Conservation (phyloP, 2,888 invertebrate genomes). For the Calameuta filiformis region DNA sequence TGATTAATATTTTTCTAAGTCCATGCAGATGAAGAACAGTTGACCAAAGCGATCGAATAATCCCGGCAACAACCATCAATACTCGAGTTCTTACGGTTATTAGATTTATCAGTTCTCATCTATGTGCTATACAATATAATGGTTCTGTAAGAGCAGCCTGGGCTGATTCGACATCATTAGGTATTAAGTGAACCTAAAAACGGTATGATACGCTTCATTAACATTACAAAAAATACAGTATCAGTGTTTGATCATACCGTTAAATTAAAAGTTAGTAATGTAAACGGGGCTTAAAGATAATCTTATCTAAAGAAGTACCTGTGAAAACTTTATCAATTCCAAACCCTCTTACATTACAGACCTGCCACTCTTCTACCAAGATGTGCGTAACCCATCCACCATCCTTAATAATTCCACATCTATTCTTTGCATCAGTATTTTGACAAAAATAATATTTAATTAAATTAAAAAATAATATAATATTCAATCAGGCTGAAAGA, state of each 20-base stretch:
- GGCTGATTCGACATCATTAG: conserved; percentile 49
- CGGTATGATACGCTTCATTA: too few species aligned
- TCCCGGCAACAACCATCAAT: conserved; percentile 77
- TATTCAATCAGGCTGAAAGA: too few species aligned
- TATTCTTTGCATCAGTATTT: conserved; percentile 72
- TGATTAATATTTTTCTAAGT: conserved; percentile 73
- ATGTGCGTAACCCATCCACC: conserved; percentile 79
- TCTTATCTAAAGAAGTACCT: not conserved
- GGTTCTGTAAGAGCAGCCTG: conserved; percentile 78
- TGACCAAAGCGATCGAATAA: conserved; percentile 77
- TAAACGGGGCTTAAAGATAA: not conserved
- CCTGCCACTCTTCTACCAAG: conserved; percentile 72
- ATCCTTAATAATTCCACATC: conserved; percentile 74
- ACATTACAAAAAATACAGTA: not conserved
- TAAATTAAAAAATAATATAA: too few species aligned
- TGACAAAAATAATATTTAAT: conserved; percentile 76
- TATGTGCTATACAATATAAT: conserved; percentile 77
- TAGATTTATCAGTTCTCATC: conserved; percentile 74
- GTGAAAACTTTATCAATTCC: not conserved
- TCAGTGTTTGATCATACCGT: not conserved
- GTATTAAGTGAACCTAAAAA: conserved; percentile 46
- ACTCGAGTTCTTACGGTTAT: conserved; percentile 73
- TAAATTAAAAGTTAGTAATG: not conserved
- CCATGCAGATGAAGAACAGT: conserved; percentile 76
- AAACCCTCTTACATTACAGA: conserved; percentile 60